These are phyloP conservation scores for Drosophila mettleri DNA, from an alignment of 2,888 invertebrate genomes.

Conservation along the genomic window DNA sequence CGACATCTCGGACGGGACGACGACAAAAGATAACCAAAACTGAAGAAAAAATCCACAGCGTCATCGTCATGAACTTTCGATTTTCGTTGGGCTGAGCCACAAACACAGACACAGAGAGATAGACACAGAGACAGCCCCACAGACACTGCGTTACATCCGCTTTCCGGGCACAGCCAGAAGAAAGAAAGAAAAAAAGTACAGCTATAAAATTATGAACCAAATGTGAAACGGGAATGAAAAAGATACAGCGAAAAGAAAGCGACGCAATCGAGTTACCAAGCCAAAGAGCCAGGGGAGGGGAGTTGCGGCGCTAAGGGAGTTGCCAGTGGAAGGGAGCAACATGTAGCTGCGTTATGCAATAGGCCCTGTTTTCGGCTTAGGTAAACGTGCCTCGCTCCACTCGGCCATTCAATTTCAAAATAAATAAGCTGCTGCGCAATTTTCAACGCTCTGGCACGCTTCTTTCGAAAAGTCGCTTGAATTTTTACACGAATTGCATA, in stretches of 20 bases:
- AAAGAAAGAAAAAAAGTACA: slow-evolving; percentile 21
- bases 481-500: slow-evolving; percentile 59
- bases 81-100: slow-evolving; percentile 64
- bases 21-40: slow-evolving; percentile 53
- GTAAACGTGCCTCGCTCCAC: slow-evolving; percentile 66
- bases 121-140: too few relatives aligned
- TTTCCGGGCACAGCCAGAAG: slow-evolving; percentile 70
- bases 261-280: slow-evolving; percentile 42
- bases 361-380: slow-evolving; percentile 58
- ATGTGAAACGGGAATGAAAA: slow-evolving; percentile 63
- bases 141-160: slow-evolving; percentile 65
- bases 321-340: slow-evolving; percentile 3
- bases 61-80: slow-evolving; percentile 78
- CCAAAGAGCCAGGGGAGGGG: neutral
- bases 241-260: slow-evolving; percentile 63
- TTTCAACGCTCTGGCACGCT: slow-evolving; percentile 73
- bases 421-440: slow-evolving; percentile 56
- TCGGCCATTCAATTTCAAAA: slow-evolving; percentile 75
- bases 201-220: slow-evolving; percentile 73
- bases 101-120: slow-evolving; percentile 1
- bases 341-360: slow-evolving; percentile 65
- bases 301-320: neutral
- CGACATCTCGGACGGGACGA: slow-evolving; percentile 63
- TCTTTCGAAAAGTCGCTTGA: slow-evolving; percentile 50
- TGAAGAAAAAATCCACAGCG: slow-evolving; percentile 53